Conservation (phyloP, 2,797 vertebrate genomes). For the Cottoperca gobio region DNA sequence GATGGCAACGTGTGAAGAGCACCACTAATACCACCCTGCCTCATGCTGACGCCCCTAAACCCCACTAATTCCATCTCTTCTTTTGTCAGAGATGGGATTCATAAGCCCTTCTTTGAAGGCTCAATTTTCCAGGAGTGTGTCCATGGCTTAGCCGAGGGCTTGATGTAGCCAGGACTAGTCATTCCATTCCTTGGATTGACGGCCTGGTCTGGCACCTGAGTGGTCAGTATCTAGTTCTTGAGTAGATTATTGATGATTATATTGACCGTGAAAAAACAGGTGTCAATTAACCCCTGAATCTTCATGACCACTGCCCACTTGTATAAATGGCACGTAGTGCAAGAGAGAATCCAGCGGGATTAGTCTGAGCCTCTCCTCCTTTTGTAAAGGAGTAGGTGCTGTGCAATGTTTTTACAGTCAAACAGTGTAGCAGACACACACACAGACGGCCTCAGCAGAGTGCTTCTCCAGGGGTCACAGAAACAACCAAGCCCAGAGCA, state of each 20-base stretch:
- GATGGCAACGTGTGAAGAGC: constrained; percentile 73
- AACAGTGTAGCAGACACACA: constrained; percentile 44
- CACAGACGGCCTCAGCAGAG: constrained; percentile 29
- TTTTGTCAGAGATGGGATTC: constrained; percentile 81
- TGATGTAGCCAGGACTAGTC: constrained; percentile 45
- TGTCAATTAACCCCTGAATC: constrained; percentile 52
- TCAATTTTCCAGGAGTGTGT: constrained; percentile 81
- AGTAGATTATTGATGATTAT: constrained; percentile 63
- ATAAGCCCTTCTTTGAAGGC: constrained; percentile 79
- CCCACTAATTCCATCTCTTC: constrained; percentile 81
- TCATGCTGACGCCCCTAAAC: constrained; percentile 73
- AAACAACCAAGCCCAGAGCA: constrained; percentile 53
- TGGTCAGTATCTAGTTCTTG: constrained; percentile 47
- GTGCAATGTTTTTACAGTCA: constrained; percentile 55
- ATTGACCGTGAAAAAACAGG: constrained; percentile 35
- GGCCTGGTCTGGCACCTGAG: constrained; percentile 37
- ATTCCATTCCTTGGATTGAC: constrained; percentile 54
- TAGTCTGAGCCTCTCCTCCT: constrained; percentile 13
- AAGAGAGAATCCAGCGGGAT: constrained; percentile 33
- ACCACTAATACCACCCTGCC: constrained; percentile 69
- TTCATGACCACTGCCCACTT: constrained; percentile 26
- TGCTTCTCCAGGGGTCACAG: constrained; percentile 60
- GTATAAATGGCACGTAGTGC: constrained; percentile 17
- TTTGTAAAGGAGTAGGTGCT: constrained; percentile 38
- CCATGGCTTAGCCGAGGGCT: constrained; percentile 62